Base-by-base conservation (phyloP, 2,888 invertebrate genomes). In the Ferrisia virgata region DNA sequence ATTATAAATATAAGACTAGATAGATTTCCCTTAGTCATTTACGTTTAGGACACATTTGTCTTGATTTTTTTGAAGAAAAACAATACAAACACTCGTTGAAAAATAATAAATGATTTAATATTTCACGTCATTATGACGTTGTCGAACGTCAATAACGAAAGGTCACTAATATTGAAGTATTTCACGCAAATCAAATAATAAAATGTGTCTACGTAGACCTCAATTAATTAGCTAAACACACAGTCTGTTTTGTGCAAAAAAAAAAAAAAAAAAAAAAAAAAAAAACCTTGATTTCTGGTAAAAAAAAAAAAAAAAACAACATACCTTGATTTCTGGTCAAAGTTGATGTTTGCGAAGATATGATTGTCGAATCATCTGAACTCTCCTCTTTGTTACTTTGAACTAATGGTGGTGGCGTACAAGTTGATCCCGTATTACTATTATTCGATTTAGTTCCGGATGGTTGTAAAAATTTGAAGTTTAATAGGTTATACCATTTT, bases 401-500 rank as follows among this genome's bases (percentile, higher is more conserved):
- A 43, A 69, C 69, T 25, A 69, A 33, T 11, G 79, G 28, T 9
- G 85, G 69, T 31, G 53, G 33, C 11, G 47, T 40, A 9, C 64
- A 31, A 9, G 39, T 22, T 3, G 72, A 47, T 33, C 33, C 31
- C 4, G 18, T 11, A 58, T 28, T 82, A 33, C 72, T 6, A 33
- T 72, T 18, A n/a, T n/a, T 72, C 28, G 69, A 53, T 79, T 69
- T 79, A 9, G 84, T 18, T 1, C 25, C 36, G 8, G 79, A 79
- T 33, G 84, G 79, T 84, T 93, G 93, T 90, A 94, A 92, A 88
- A 94, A 93, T 87, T 93, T 92, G 87, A 94, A 92, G 89, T 96
- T 95, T 84, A 98, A 91, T 86, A 98, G 94, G 88, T 98, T 98
- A 91, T 98, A 98, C 98, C 98, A 98, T 89, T 96, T 95, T 33